Evolutionary conservation across 1,140 invertebrate genomes (phyloP).

Genomic region (Tachypleus tridentatus): DNA sequence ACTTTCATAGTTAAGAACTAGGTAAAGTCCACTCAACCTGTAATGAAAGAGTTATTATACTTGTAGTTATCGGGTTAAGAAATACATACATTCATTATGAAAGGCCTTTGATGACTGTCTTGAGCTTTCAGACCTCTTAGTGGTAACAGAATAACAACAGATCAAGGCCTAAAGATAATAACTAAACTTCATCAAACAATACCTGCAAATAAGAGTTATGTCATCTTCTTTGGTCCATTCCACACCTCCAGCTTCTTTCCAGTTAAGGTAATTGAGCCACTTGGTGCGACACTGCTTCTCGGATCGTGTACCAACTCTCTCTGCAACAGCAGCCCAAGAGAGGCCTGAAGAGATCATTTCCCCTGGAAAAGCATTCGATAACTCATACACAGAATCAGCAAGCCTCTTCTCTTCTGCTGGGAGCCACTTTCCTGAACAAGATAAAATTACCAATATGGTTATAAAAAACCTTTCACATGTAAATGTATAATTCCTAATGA

Average conservation of each 20-base stretch:
- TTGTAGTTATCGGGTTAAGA: too few species aligned
- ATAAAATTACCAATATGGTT: too few species aligned
- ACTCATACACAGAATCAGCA: conserved; percentile 37
- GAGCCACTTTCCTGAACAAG: conserved; percentile 36
- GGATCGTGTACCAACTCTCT: conserved; percentile 37
- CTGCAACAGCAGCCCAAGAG: conserved; percentile 38
- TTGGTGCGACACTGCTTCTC: conserved; percentile 43
- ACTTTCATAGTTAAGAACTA: too few species aligned
- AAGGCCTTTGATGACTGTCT: too few species aligned
- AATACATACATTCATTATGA: too few species aligned
- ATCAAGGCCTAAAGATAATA: background rate
- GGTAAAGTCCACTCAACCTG: too few species aligned
- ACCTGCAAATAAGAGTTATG: conserved; percentile 37
- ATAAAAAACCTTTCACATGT: too few species aligned
- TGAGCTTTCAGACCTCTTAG: too few species aligned
- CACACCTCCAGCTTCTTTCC: conserved; percentile 39
- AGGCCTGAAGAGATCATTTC: conserved; percentile 34
- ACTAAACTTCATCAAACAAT: conserved; percentile 8
- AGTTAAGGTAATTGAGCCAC: conserved; percentile 43
- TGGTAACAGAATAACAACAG: too few species aligned
- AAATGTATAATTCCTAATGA: too few species aligned
- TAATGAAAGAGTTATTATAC: too few species aligned
- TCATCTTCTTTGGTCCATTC: conserved; percentile 41
- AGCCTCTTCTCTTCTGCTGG: conserved; percentile 37
- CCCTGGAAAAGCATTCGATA: conserved; percentile 35